phyloP scores from a whole-genome alignment of 2,888 invertebrate genomes.

The Morpho helenor region DNA sequence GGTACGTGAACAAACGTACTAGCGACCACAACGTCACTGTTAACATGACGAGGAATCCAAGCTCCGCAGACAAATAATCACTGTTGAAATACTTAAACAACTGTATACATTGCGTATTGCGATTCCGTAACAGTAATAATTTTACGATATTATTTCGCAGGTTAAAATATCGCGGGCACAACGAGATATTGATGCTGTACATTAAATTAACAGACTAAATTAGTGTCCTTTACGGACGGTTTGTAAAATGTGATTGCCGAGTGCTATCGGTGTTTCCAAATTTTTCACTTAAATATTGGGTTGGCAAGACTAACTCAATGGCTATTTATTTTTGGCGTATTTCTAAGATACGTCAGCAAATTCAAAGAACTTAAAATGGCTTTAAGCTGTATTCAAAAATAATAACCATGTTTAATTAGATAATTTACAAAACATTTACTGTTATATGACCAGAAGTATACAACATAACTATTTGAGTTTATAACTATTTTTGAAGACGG shows the following conservation, averaged over 20 bases:
- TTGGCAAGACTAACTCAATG: not conserved
- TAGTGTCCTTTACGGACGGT: constrained; percentile 5
- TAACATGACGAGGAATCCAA: not conserved
- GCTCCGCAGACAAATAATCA: too few species aligned
- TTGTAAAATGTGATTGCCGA: not conserved
- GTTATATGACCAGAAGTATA: not conserved
- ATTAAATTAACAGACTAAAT: constrained; percentile 42
- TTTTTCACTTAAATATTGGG: constrained; percentile 1
- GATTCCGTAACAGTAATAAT: constrained; percentile 11
- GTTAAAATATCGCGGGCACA: constrained; percentile 97
- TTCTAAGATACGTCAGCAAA: not conserved
- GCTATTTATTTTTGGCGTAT: constrained; percentile 1
- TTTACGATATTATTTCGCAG: constrained; percentile 40
- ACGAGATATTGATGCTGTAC: constrained; percentile 92
- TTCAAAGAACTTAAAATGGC: too few species aligned
- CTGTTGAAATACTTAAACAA: too few species aligned
- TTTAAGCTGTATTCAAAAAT: not conserved
- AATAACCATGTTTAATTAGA: not conserved
- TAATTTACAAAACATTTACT: too few species aligned
- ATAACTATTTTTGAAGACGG: constrained; percentile 1
- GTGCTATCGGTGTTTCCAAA: constrained; percentile 8
- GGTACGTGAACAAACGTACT: constrained; percentile 38
- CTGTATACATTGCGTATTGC: not conserved
- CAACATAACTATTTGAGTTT: constrained; percentile 3
- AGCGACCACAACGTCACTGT: constrained; percentile 3